Evolutionary conservation across 2,113 vertebrate genomes (phyloP), one percentile per base, ranked within the genome.

Genomic region (Accipiter virgatus): DNA sequence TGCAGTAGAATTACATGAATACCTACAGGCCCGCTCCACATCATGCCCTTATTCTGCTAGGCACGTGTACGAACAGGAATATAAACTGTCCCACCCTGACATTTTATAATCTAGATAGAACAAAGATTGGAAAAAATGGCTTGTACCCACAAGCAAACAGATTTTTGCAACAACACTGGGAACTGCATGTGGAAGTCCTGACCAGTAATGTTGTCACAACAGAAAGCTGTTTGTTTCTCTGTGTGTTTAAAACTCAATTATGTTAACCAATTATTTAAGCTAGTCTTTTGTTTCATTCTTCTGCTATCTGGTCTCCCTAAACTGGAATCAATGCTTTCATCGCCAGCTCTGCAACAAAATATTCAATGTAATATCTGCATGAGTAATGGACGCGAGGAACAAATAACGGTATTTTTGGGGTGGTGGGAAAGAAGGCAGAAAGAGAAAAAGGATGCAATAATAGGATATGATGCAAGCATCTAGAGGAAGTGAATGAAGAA

Each of bases 1-100:
- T 3, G 13, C 61, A 52, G 61, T 9, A 40, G 22, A 36, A 29
- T 4, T 11, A 5, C 0, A 22, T 0, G 11, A 59, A 26, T 1
- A 15, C 61, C 47, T 36, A 5, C 67, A 73, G 84, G n/a, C 14
- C 59, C 34, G 19, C 36, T n/a, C 31, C 52, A 32, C 23, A 1
- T 4, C n/a, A 15, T 3, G 5, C 36, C 79, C 22, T 21, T 10
- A 6, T 1, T 22, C 47, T n/a, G 67, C 66, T 13, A 50, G 18
- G 19, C 17, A 5, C 17, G 4, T 22, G 58, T 25, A 38, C 42
- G 7, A 42, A n/a, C 20, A 38, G 56, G 5, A 72, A 40, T 9
- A 48, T 17, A 47, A 40, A 27, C 40, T 2, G 1, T 45, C 88
- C 72, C 11, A 16, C 25, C 14, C 48, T 25, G 55, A 42, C 16